These are phyloP conservation scores for Petrolisthes cinctipes DNA, from an alignment of 2,888 invertebrate species.

Conservation along the genomic window DNA sequence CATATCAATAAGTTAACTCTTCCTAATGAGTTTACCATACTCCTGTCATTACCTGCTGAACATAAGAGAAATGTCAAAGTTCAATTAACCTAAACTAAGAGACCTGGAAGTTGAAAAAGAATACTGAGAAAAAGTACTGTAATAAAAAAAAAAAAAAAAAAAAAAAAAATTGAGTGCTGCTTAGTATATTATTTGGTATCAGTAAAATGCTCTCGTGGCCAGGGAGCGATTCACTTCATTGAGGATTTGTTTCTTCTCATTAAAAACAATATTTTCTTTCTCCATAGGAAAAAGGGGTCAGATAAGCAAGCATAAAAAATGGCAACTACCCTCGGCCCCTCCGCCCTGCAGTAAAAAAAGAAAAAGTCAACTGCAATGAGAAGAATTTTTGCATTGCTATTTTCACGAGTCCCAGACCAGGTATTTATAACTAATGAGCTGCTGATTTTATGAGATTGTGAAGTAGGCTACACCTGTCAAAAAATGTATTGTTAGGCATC, in stretches of 20 bases:
- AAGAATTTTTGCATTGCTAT: no score
- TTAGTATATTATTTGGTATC: slow-evolving; percentile 44
- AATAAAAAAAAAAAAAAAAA: not conserved
- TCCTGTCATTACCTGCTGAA: not conserved
- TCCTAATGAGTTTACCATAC: not conserved
- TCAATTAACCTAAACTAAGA: slow-evolving; percentile 7
- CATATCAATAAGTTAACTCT: not conserved
- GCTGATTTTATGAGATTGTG: not conserved
- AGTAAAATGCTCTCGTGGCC: slow-evolving; percentile 14
- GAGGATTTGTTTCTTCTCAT: not conserved
- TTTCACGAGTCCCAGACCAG: not conserved
- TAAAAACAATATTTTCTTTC: no score
- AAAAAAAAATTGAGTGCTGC: slow-evolving; percentile 15
- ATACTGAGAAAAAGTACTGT: slow-evolving; percentile 22
- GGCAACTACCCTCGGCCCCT: no score
- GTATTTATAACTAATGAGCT: not conserved
- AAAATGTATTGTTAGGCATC: no score
- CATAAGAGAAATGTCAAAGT: slow-evolving; percentile 11
- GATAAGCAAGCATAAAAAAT: no score
- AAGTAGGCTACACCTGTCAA: not conserved
- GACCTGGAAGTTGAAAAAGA: slow-evolving; percentile 34
- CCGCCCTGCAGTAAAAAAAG: no score
- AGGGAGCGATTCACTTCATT: no score
- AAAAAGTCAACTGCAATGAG: no score
- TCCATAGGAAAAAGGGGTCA: no score